Evolutionary conservation across 1,140 invertebrate genomes (phyloP), one percentile per base, ranked within the genome.

Genomic region (Diorhabda elongata): DNA sequence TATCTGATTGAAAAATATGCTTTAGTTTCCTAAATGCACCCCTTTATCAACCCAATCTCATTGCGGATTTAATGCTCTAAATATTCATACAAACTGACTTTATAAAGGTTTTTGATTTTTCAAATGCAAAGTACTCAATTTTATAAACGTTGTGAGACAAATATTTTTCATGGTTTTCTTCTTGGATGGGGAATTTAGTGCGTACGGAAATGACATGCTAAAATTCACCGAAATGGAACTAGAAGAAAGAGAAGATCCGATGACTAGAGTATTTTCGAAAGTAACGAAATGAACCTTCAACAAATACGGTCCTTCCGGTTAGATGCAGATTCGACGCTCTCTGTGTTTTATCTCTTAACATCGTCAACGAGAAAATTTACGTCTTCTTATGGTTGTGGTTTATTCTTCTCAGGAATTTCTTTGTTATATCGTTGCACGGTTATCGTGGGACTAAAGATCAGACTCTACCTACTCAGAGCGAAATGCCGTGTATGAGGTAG

Each of bases 361-460:
- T 97, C 79, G 93, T 97, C 81, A 97, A 98, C 82, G 95, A 97
- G 84, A 97, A 97, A 84, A 96, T 97, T 78, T 97, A 96, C 85
- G 91, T 96, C 4, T 95, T 96, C 83, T 85, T 97, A 1, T 97
- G 95, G 95, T 96, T 96, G 84, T 97, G 95, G 95, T 96, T 97
- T 84, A 90, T 95, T 75, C 87, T 93, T 61, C 84, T 96, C 58
- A 45, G 92, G 90, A 4, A 84, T 94, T 26, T 91, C 92, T 58
- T 81, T 96, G 69, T 79, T 93, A 3, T 95, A 94, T 83, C 89
- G 94, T 67, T 82, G 88, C 42, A 87, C 88, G 6, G 91, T 95
- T 43, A 87, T 95, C 4, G 83, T 88, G 4, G 89, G 88, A 5
- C 89, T 90, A 5, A 88, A 89, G 66, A 78, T 94, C 26, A 88